Evolutionary conservation across 2,113 vertebrate species (phyloP), one percentile per base, ranked within the genome.

Genomic region (Sceloporus tristichus): DNA sequence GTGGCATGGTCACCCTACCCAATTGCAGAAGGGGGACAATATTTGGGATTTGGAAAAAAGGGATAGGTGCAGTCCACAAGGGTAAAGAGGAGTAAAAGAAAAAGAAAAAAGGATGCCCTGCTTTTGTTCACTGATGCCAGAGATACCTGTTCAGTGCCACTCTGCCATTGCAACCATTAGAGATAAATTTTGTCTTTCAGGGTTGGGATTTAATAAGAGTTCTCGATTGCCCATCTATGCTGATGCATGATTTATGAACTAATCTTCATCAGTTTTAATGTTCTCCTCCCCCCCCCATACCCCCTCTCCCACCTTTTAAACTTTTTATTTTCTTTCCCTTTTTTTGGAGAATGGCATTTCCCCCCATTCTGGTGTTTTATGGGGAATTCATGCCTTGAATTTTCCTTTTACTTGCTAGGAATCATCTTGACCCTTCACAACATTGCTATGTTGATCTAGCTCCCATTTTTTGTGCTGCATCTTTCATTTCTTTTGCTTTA

Each of bases 401-500:
- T 77, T 88, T 65, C 23, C 42, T 83, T 83, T 70, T 27, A 54
- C 59, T 88, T 78, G 42, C 48, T 68, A 23, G n/a, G 29, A 9
- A 84, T 56, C 42, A 77, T 27, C 38, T 9, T 38, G 19, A 10
- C 38, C 62, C 29, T 77, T 40, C n/a, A 78, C 62, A 70, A 84
- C 1, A 13, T 21, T 78, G 48, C 62, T 40, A 77, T 68, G 62
- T 34, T 88, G 70, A 83, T 78, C 81, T 21, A 40, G 42, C 29
- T 88, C 48, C 62, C 48, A 68, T 68, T 77, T 70, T 34, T 82
- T 29, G 18, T 29, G 74, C 23, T 40, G 8, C 81, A 88, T 78
- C 62, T 70, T 76, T 78, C 48, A 66, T 78, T 88, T 76, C 48
- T 78, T 83, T 13, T 29, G 14, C 75, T 70, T 88, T 88, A 84